Evolutionary conservation across 2,113 vertebrate species (phyloP), one percentile per base, ranked within the genome.

Genomic region (Neogobius melanostomus): DNA sequence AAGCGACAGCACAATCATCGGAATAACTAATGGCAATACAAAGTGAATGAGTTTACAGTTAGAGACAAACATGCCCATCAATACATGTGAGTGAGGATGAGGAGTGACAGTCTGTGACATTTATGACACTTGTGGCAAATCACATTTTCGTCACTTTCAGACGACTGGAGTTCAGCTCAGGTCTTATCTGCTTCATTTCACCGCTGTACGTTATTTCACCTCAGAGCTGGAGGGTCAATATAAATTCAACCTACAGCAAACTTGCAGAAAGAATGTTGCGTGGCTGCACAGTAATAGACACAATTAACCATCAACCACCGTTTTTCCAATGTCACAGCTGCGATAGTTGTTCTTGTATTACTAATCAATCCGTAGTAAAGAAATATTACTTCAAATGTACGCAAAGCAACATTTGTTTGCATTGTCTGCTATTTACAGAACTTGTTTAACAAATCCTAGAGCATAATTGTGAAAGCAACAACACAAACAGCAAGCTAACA

Each of bases 121-220:
- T 42, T 14, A 42, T 44, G 15, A 61, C 59, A 61, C 12, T n/a
- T 45, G 59, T 61, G 36, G 59, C 59, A 61, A 61, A 15, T 14
- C 59, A 44, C 42, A 61, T 61, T 14, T 45, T 15, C 14, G 5
- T 44, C 42, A 61, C 14, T 5, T 44, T 61, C 59, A 61, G 12
- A n/a, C 15, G 36, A n/a, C 42, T n/a, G 59, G 7, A 45, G 59
- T 45, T 61, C 59, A 45, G 1, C 8, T 1, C 36, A n/a, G 42
- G 59, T 45, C 56, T 59, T 11, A 21, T 61, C 59, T 61, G 42
- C 42, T 61, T 61, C 15, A 61, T 10, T 44, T 61, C 59, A 44
- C 17, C 16, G 12, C 11, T 51, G 1, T 14, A 11, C 49, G 15
- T 50, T n/a, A 56, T 5, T 21, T 28, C 6, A 10, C 10, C 53